phyloP scores from a whole-genome alignment of 2,888 invertebrate species.

The Drosophila nr. perissopoda region DNA sequence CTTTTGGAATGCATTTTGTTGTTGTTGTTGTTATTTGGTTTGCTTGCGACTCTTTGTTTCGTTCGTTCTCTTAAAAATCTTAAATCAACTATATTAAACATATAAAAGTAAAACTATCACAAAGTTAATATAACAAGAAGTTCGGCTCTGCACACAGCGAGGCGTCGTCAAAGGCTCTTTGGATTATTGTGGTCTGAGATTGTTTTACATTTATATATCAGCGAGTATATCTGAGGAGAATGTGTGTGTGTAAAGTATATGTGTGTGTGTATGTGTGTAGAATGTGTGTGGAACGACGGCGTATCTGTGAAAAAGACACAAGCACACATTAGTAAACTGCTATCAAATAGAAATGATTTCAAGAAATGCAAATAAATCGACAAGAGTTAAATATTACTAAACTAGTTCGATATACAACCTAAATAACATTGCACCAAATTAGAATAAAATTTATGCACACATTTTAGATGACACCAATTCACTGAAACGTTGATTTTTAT shows the following conservation, averaged over 20 bases:
- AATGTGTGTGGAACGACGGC: conserved; percentile 49
- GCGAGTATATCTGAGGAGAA: conserved; percentile 11
- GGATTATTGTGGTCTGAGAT: conserved; percentile 45
- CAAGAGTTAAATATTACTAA: background rate
- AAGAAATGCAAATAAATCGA: conserved; percentile 19
- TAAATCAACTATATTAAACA: conserved; percentile 20
- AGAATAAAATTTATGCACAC: conserved; percentile 17
- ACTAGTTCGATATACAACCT: background rate
- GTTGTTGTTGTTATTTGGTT: conserved; percentile 50
- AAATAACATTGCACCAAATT: background rate
- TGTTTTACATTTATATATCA: conserved; percentile 6
- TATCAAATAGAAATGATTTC: background rate
- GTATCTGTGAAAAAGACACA: conserved; percentile 68
- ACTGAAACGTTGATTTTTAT: conserved; percentile 21
- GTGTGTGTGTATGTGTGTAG: conserved; percentile 28
- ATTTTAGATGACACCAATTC: conserved; percentile 30
- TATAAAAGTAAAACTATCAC: conserved; percentile 48
- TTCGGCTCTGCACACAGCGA: conserved; percentile 52
- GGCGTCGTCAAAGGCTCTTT: conserved; percentile 71
- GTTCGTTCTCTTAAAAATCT: conserved; percentile 33
- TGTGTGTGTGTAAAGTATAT: conserved; percentile 8
- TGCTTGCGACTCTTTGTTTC: conserved; percentile 42
- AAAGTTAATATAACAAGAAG: conserved; percentile 36
- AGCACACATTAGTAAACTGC: conserved; percentile 36
- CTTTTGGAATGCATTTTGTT: conserved; percentile 71